Base-by-base conservation (phyloP, 2,113 vertebrate genomes). In the Ptyas mucosa region DNA sequence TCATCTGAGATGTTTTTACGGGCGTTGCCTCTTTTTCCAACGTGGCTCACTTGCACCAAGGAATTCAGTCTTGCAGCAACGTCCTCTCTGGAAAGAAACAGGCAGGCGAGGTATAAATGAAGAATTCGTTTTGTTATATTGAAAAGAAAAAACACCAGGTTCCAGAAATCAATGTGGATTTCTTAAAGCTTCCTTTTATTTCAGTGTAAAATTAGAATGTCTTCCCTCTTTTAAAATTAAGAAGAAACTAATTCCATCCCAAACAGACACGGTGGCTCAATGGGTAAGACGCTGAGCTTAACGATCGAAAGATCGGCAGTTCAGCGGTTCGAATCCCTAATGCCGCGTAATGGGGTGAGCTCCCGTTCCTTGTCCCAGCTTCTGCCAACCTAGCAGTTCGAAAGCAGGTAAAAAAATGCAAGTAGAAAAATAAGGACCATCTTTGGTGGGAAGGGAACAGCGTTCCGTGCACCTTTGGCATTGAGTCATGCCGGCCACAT, bases 11-110 rank as follows among this genome's bases (percentile, higher is more conserved):
- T 94, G 0, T 58, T 91, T 88, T 96, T 89, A 95, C 98, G 95
- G 8, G 99, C 98, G 92, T 98, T 98, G 94, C 97, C 97, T 94
- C 95, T 98, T 94, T 93, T 98, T 29, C 98, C 98, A 18, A 99
- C 64, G 0, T 98, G 97, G 85, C 97, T 98, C 15, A 97, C 98
- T 94, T 95, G 95, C 86, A 98, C 94, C 89, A 99, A 95, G 7
- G 96, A 95, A 90, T 91, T 96, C 87, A 99, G 95, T 20, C 95
- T 96, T 88, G 97, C 95, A 15, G 64, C 88, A 54, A 98, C 98
- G 0, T 95, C 96, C 94, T 97, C 96, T 95, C 99, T 99, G 95
- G 87, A 96, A 97, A 86, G 23, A 29, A 87, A 91, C 11, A 95
- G 93, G 34, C 94, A 89, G 14, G 34, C 53, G n/a, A 18, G 24